These are phyloP conservation scores for Acridotheres tristis DNA, from an alignment of 2,797 vertebrate genomes.

Conservation along the genomic window DNA sequence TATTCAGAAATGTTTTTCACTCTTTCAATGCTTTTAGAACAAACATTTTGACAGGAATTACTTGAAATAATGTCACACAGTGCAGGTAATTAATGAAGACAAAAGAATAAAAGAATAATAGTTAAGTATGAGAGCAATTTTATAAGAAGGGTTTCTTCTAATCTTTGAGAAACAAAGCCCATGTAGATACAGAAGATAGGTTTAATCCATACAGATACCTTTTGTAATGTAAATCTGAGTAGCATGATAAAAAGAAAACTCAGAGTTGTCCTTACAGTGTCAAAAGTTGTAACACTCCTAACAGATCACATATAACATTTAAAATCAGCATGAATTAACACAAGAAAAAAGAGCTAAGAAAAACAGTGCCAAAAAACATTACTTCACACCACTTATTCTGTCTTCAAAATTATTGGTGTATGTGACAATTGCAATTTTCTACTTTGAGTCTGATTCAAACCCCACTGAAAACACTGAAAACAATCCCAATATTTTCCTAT, in stretches of 20 bases:
- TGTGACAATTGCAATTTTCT: not conserved
- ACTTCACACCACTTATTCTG: not conserved
- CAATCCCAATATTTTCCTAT: not conserved
- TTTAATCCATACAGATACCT: not conserved
- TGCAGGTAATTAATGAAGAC: not conserved
- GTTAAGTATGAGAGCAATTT: not conserved
- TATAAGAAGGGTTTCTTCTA: not conserved
- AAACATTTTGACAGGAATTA: slow-evolving; percentile 1
- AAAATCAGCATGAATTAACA: not conserved
- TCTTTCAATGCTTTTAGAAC: not conserved
- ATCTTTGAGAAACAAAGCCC: not conserved
- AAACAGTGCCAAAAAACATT: not conserved
- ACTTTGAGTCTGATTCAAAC: not conserved
- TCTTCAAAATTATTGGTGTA: not conserved
- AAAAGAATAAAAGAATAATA: not conserved
- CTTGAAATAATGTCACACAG: not conserved
- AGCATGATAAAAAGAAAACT: not conserved
- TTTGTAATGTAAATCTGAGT: not conserved
- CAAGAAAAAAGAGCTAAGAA: not conserved
- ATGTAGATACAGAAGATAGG: not conserved
- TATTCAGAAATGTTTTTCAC: not conserved
- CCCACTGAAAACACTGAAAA: not conserved
- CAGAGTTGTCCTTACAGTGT: not conserved
- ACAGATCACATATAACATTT: not conserved
- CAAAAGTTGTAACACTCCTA: not conserved